These are phyloP conservation scores for Diarsia brunnea DNA, from an alignment of 2,888 invertebrate genomes.

Conservation along the genomic window DNA sequence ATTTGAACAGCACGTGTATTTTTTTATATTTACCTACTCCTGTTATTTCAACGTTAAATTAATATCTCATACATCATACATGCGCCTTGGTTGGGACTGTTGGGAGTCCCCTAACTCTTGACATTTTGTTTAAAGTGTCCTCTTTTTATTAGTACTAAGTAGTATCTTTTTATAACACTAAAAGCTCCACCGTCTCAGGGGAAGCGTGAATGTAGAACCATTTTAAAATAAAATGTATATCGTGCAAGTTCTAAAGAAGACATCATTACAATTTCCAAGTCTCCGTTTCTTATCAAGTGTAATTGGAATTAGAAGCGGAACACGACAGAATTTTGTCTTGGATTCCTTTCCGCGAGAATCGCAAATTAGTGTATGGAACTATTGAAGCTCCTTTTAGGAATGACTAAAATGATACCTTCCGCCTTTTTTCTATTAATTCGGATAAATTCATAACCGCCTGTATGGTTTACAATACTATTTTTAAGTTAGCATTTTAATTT, in stretches of 20 bases:
- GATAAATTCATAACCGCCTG: not conserved
- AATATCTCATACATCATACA: not conserved
- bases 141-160: not conserved
- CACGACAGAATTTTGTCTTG: constrained; percentile 20
- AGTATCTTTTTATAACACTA: constrained; percentile 10
- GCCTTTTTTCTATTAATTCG: not conserved
- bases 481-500: not conserved
- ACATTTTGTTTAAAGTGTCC: not conserved
- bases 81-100: not conserved
- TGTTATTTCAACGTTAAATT: not conserved
- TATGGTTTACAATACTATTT: not conserved
- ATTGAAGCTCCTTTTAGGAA: not conserved
- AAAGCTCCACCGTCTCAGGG: constrained; percentile 5
- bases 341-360: not conserved
- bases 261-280: constrained; percentile 40
- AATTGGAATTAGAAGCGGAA: constrained; percentile 37
- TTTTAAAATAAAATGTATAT: constrained; percentile 42
- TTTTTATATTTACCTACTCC: not conserved
- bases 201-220: constrained; percentile 14
- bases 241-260: constrained; percentile 33
- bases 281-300: constrained; percentile 5
- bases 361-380: constrained; percentile 6
- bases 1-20: not conserved
- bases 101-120: not conserved
- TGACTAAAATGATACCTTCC: not conserved